Evolutionary conservation across 2,113 vertebrate species (phyloP).

Genomic region (Apodemus sylvaticus): DNA sequence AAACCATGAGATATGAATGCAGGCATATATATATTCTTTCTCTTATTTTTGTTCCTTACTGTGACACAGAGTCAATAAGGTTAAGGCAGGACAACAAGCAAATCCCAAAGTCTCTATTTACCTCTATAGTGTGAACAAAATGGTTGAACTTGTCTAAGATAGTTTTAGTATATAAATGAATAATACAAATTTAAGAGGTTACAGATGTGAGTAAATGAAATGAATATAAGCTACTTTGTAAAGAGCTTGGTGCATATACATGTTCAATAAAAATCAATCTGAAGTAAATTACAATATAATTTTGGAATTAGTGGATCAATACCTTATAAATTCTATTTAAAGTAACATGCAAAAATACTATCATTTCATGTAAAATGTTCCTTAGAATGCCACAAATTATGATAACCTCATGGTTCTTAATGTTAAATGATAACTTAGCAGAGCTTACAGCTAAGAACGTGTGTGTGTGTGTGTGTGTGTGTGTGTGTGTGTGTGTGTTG

Average conservation of each 20-base stretch:
- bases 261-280: neutral
- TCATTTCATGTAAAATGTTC: neutral
- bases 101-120: neutral
- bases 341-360: neutral
- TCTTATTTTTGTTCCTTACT: neutral
- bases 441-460: neutral
- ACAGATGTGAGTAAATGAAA: neutral
- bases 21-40: neutral
- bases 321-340: neutral
- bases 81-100: neutral
- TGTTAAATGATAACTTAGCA: neutral
- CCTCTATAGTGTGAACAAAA: neutral
- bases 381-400: neutral
- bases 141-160: neutral
- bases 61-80: neutral
- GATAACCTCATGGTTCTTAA: neutral
- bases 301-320: neutral
- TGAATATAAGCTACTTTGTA: neutral
- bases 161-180: neutral
- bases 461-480: no score
- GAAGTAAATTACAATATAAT: neutral
- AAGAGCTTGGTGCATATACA: neutral
- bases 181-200: neutral
- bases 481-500: no score
- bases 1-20: neutral